These are phyloP conservation scores for Lutjanus argentimaculatus DNA, from an alignment of 2,797 vertebrate genomes.

Conservation along the genomic window DNA sequence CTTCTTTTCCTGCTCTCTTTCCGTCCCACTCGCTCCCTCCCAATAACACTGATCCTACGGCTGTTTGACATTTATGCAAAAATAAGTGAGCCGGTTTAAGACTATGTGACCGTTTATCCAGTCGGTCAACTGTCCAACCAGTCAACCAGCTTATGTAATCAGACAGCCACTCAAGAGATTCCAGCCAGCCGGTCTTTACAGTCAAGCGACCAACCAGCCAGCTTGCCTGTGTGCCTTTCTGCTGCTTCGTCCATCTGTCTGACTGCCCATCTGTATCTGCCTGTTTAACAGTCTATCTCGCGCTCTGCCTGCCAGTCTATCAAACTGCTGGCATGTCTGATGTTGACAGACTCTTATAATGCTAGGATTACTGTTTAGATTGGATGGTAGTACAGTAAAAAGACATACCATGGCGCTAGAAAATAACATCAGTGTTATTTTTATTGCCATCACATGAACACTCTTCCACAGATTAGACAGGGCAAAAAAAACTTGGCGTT, in stretches of 20 bases:
- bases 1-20: conserved; percentile 2
- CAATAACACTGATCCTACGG: conserved; percentile 49
- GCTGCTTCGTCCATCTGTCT: conserved; percentile 65
- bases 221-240: conserved; percentile 52
- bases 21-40: neutral
- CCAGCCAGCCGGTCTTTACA: conserved; percentile 53
- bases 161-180: conserved; percentile 58
- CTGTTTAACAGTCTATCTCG: conserved; percentile 40
- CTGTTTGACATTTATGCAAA: conserved; percentile 71
- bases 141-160: conserved; percentile 69
- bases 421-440: conserved; percentile 33
- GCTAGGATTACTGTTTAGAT: conserved; percentile 36
- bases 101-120: conserved; percentile 57
- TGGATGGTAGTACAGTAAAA: conserved; percentile 20
- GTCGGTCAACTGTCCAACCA: conserved; percentile 60
- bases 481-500: neutral
- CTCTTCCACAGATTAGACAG: conserved; percentile 3
- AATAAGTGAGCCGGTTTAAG: conserved; percentile 53
- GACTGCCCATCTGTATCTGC: conserved; percentile 66
- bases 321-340: conserved; percentile 41
- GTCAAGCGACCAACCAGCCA: conserved; percentile 52
- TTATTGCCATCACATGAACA: conserved; percentile 20
- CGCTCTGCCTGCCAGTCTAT: conserved; percentile 31
- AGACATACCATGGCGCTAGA: conserved; percentile 2
- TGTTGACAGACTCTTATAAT: conserved; percentile 47